Evolutionary conservation across 2,113 vertebrate genomes (phyloP), one percentile per base, ranked within the genome.

Genomic region (Sitta europaea): DNA sequence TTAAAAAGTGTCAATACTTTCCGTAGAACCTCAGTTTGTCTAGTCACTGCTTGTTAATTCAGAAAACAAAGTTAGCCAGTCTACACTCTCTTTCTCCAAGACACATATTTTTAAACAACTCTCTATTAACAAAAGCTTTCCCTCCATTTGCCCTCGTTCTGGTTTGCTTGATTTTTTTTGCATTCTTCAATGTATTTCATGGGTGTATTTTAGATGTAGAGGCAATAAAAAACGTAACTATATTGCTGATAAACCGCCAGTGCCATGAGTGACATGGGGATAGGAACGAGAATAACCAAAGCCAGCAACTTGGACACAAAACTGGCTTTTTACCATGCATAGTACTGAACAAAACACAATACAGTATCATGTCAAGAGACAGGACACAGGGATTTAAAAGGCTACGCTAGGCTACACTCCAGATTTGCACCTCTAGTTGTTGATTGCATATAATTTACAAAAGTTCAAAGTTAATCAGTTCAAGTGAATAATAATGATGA

Each of bases 261-360:
- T 27, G 12, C 10, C 61, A 62, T 9, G 23, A 78, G n/a, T 11
- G 5, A 5, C 25, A 50, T 0, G 2, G 9, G 6, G 18, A 59
- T 1, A 63, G 28, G 13, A 87, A 58, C 33, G 83, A 75, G 31
- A 68, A 70, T 11, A 74, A 40, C 5, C 17, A 40, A 31, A 80
- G 19, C 2, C 68, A 70, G 16, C 20, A 73, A 65, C 21, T 50
- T 27, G 10, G 29, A 73, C 5, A n/a, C 23, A 31, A 61, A 79
- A 38, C 7, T 11, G 5, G 5, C 20, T 14, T 20, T 55, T 24
- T 45, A 20, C 15, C 14, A 61, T 1, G 2, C 10, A 24, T 40
- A 74, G 17, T 8, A 16, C 6, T 43, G 43, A 47, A 54, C 22
- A 55, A 81, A 94, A 73, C 8, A 57, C 33, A 29, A 20, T 6